Base-by-base conservation (phyloP, 37 sponge, comb jelly and placozoan genomes). In the Diacarnus erythraeanus region DNA sequence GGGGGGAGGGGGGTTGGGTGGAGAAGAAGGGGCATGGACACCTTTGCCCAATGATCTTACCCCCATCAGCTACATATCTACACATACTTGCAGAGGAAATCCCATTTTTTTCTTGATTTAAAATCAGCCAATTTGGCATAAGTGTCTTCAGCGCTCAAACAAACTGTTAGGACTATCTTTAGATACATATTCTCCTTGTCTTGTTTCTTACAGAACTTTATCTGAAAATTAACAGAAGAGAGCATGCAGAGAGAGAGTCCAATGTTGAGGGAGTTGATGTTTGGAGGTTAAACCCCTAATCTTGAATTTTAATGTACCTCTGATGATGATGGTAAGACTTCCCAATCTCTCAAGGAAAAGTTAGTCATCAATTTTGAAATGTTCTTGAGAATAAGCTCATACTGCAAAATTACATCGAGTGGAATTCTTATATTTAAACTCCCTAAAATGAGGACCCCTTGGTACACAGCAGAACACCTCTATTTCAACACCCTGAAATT, bases 71-170 rank as follows among this genome's bases (percentile, higher is more conserved):
- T n/a, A n/a, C n/a, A n/a, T n/a, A n/a, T n/a, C n/a, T n/a, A n/a
- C n/a, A n/a, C n/a, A n/a, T n/a, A 80, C 80, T 80, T 80, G 70
- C 71, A 69, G 15, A 80, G 1, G 59, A 80, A 80, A 37, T 80
- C 80, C 80, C 80, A 80, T 40, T 68, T 68, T 35, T 68, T 18
- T 70, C 80, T 69, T 3, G 22, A 29, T 4, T 44, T 17, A n/a
- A 57, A 69, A 37, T 57, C 57, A 21, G 59, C 25, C 39, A 80
- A 29, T 37, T 80, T 80, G 23, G 21, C 0, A 30, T 54, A 80
- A 2, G 38, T 70, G 0, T 70, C 75, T 74, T 5, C 75, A 54
- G 10, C 25, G 18, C 5, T 25, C 29, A 47, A 26, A 51, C 21
- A 15, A 71, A 63, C 64, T 30, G 64, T 22, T 29, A 20, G 64